Evolutionary conservation across 2,113 vertebrate genomes (phyloP).

Genomic region (Thymallus thymallus): DNA sequence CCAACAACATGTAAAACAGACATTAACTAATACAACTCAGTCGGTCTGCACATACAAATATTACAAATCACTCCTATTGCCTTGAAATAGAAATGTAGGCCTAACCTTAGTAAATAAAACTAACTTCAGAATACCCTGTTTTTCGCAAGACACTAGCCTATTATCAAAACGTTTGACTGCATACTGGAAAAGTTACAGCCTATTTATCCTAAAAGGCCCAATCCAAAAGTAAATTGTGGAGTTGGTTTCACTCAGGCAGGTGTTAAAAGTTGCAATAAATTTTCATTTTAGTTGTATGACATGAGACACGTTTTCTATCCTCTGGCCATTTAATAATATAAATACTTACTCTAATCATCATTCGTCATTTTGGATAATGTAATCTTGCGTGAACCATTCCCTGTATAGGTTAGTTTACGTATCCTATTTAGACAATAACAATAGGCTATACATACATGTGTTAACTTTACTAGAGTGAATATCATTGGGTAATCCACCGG

Average conservation of each 20-base stretch:
- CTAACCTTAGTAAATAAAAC: background rate
- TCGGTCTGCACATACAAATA: conserved; percentile 34
- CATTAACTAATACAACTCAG: conserved; percentile 70
- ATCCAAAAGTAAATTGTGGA: background rate
- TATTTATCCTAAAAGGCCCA: background rate
- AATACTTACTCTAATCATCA: conserved; percentile 21
- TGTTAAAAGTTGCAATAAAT: background rate
- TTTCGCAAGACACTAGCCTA: conserved; percentile 4
- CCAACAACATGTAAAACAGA: conserved; percentile 48
- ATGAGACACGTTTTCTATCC: background rate
- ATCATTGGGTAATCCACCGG: background rate
- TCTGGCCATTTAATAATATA: conserved; percentile 20
- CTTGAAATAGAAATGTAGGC: conserved; percentile 1
- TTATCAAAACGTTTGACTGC: background rate
- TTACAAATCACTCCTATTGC: conserved; percentile 20
- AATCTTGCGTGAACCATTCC: background rate
- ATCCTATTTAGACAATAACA: background rate
- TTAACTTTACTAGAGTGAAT: background rate
- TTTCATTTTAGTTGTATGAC: background rate
- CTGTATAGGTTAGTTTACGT: background rate
- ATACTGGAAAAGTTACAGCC: background rate
- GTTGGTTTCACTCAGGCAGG: background rate
- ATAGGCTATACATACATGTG: background rate
- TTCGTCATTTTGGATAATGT: conserved; percentile 3
- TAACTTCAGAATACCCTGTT: conserved; percentile 14